Base-by-base conservation (phyloP, 2,888 invertebrate species). In the Acleris laterana region DNA sequence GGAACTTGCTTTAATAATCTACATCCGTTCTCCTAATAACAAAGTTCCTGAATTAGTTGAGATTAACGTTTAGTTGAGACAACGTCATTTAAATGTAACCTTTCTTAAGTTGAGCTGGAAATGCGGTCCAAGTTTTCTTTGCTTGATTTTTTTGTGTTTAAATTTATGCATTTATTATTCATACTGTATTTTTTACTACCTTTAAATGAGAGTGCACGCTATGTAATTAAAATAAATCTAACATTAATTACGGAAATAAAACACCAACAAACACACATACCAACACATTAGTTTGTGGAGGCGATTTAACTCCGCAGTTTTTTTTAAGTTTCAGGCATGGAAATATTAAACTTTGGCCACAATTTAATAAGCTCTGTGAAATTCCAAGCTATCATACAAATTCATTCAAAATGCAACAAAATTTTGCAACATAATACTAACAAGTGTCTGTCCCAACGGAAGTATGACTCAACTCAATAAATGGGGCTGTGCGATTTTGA, bases 1-100 rank as follows among this genome's bases (percentile, higher is more conserved):
- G 62, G 60, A 60, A 50, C 65, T 59, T 49, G 63, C 63, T 70
- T 61, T 68, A 49, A 59, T 56, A 46, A 53, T 32, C 52, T 57
- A 64, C 59, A 62, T 59, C 61, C 64, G 60, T 68, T 68, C 62
- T 65, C 59, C 49, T 64, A 55, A 57, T 51, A 50, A 56, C 17
- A 7, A n/a, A 42, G 55, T 56, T 65, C 65, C 65, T 60, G 59
- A 20, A 55, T 51, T 65, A 42, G 44, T n/a, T 6, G 38, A 53
- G n/a, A 55, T 44, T 51, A 56, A 22, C 22, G 25, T 48, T 20
- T 46, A 28, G 13, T 13, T 38, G 11, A 38, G 38, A 11, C 38
- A 38, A 38, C 38, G 38, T 38, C 38, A 38, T 38, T 38, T 4
- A 3, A 13, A 32, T 3, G 38, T 38, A 38, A 11, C 38, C 13